Conservation (phyloP, 2,888 invertebrate genomes). For the Emmelina monodactyla region DNA sequence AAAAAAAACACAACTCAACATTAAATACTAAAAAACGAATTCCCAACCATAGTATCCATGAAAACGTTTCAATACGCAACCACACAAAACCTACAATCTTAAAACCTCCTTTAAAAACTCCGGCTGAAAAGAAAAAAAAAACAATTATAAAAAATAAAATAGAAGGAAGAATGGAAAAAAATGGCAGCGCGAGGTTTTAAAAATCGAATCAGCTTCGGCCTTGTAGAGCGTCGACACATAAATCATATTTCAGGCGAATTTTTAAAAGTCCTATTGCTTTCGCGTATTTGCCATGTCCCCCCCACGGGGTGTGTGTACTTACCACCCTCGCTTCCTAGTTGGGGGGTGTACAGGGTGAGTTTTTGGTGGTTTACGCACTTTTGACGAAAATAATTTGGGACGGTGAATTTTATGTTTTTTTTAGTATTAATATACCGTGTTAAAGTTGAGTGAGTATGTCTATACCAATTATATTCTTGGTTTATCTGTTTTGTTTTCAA, state of each 20-base stretch:
- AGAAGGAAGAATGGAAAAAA: conserved; percentile 24
- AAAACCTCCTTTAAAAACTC: conserved; percentile 15
- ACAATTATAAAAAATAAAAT: conserved; percentile 11
- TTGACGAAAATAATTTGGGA: too few relatives aligned
- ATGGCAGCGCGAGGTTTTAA: conserved; percentile 37
- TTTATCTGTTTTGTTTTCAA: too few relatives aligned
- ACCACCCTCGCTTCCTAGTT: conserved; percentile 66
- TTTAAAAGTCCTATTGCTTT: conserved; percentile 68
- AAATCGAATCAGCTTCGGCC: conserved; percentile 65
- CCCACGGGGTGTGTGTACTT: conserved; percentile 53
- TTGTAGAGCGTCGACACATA: conserved; percentile 65
- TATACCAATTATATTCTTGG: too few relatives aligned
- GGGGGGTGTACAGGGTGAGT: conserved; percentile 40
- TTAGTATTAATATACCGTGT: too few relatives aligned
- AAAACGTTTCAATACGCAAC: too few relatives aligned
- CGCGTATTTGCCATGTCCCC: conserved; percentile 68
- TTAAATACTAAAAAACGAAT: too few relatives aligned
- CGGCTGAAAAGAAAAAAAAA: conserved; percentile 1
- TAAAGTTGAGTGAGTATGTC: too few relatives aligned
- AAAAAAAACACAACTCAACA: too few relatives aligned
- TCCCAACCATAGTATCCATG: too few relatives aligned
- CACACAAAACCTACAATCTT: conserved; percentile 10
- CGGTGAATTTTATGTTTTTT: too few relatives aligned
- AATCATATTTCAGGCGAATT: conserved; percentile 68
- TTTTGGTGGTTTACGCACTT: too few relatives aligned